Evolutionary conservation across 2,888 invertebrate genomes (phyloP), one percentile per base, ranked within the genome.

Genomic region (Diarsia brunnea): DNA sequence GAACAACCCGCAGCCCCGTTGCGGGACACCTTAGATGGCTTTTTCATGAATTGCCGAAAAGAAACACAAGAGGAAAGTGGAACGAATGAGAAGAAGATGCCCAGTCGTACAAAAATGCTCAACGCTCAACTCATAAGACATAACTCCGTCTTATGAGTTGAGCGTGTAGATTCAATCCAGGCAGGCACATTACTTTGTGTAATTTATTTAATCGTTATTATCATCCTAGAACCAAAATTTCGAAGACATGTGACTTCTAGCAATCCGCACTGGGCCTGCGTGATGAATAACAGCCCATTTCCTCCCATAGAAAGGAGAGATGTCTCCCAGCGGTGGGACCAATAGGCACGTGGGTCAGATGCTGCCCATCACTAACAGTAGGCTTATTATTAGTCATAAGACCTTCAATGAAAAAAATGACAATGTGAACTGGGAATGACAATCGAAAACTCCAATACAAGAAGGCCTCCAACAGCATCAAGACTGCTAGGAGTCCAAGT

Each of bases 351-450:
- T 38, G 38, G 38, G 38, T 8, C 7, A 38, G 38, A 53, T 38
- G 16, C 24, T 24, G 27, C 27, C 14, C 61, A 53, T 77, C n/a
- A 14, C 10, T 49, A 81, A 61, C 61, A 10, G 73, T 3, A 31
- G 19, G 11, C 45, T 47, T 21, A 38, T 21, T 60, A 24, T 78
- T 66, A 68, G 55, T 77, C 58, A 77, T 38, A 67, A 64, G 27
- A 43, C 79, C 64, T 83, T 68, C 68, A 67, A 5, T 16, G 12
- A 45, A 61, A 69, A 69, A 63, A 55, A 55, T 14, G 58, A 24
- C 14, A 60, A 69, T n/a, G 10, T 43, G 45, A 67, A 49, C 53
- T n/a, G 49, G 53, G n/a, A 64, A 72, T 47, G 45, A 84, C 63
- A 79, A 67, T 19, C 43, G 43, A 66, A 27, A 47, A 21, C 31